Base-by-base conservation (phyloP, 2,888 invertebrate genomes). In the Parnassius mnemosyne region DNA sequence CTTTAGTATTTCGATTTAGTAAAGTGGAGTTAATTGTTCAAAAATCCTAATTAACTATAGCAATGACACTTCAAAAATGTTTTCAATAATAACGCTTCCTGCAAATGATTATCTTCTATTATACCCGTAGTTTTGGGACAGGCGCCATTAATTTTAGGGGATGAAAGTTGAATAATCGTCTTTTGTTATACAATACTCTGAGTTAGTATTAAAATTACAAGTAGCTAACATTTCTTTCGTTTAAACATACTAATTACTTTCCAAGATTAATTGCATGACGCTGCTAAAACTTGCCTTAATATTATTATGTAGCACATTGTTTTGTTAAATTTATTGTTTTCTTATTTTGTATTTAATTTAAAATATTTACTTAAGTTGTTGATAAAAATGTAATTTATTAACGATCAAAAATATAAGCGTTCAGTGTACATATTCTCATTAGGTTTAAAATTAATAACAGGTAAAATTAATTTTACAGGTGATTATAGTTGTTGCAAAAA, bases 131-230 rank as follows among this genome's bases (percentile, higher is more conserved):
- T 47, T n/a, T 47, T 47, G 47, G 47, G 47, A 47, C 47, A 25
- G 25, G 25, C 13, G 47, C 47, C 5, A 47, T 47, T 16, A n/a
- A 47, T 47, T 16, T 47, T 2, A 12, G 13, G 12, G 13, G 13
- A 59, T 47, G 53, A 59, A 59, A 53, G 59, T 53, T 47, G 53
- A 20, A 43, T n/a, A 58, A 44, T 20, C 52, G 25, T 41, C 59
- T 59, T 59, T 59, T 59, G 59, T 59, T 59, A 53, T 53, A 53
- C 46, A 34, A 46, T 53, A 44, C 53, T 53, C 47, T 59, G 53
- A 59, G 44, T 53, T 47, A 52, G 53, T 41, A 53, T 59, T 59
- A 59, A 59, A 46, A 59, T 59, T 53, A 46, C 53, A 47, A 53
- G 59, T 44, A 53, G 53, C 59, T 53, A 53, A 44, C 41, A 53